A percentile compares a stretch with the other conserved stretches of the same genome.
These are phyloP conservation scores for Iguana delicatissima DNA, from an alignment of 2,797 vertebrate genomes.

Conservation along the genomic window DNA sequence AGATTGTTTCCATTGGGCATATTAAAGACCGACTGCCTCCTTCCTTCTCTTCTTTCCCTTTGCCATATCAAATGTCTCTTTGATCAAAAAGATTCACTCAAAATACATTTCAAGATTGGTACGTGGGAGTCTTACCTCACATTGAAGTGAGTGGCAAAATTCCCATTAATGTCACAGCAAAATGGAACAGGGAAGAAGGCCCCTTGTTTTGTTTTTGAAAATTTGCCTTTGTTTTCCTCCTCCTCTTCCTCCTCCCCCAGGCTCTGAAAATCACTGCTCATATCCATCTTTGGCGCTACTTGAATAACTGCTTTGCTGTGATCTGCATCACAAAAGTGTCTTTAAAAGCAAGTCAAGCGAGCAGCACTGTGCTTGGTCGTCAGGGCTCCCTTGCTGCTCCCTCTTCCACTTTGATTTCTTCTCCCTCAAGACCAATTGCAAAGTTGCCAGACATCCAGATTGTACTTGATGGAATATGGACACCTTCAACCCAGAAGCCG, in stretches of 20 bases:
- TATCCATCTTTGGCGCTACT: background rate
- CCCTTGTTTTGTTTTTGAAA: background rate
- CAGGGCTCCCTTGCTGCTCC: background rate
- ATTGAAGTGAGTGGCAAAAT: background rate
- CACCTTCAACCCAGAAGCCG: background rate
- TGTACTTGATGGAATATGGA: background rate
- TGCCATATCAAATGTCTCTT: constrained; percentile 17
- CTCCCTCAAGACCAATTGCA: constrained; percentile 8
- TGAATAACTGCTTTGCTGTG: background rate
- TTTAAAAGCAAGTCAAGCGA: constrained; percentile 5
- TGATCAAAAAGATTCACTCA: background rate
- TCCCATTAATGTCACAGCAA: constrained; percentile 26
- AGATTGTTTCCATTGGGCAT: background rate
- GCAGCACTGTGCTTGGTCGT: too few relatives aligned
- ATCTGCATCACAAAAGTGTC: constrained; percentile 5
- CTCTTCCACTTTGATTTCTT: constrained; percentile 2
- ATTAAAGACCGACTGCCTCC: background rate
- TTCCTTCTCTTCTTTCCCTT: background rate
- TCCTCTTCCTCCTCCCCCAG: background rate
- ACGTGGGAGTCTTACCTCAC: background rate
- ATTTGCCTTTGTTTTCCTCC: background rate
- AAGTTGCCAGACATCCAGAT: background rate
- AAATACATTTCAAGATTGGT: constrained; percentile 8
- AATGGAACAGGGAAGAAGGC: background rate
- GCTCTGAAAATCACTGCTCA: background rate